These are phyloP conservation scores for Plebejus argus DNA, from an alignment of 2,888 invertebrate genomes.

Conservation along the genomic window DNA sequence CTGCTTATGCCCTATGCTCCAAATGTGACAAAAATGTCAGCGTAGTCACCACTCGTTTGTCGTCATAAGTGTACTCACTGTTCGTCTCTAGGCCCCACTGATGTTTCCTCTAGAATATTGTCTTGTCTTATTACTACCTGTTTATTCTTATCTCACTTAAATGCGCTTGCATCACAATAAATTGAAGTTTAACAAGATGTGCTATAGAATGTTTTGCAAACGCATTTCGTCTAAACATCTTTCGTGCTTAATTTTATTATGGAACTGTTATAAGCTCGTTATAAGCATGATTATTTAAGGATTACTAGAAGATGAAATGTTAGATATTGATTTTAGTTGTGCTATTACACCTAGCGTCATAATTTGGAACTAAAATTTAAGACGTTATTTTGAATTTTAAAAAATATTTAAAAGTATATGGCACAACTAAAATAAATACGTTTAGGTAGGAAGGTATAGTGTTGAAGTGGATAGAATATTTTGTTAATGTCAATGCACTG, in stretches of 20 bases:
- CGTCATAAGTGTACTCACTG: conserved; percentile 58
- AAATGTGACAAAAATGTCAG: conserved; percentile 43
- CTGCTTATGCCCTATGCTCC: too few species aligned
- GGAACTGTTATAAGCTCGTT: conserved; percentile 57
- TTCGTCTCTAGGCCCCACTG: conserved; percentile 63
- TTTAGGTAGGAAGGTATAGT: conserved; percentile 15
- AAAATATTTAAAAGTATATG: not conserved
- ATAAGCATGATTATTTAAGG: conserved; percentile 73
- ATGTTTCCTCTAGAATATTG: conserved; percentile 52
- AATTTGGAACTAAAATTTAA: not conserved
- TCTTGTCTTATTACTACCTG: conserved; percentile 40
- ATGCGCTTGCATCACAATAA: conserved; percentile 29
- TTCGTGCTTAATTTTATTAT: conserved; percentile 15
- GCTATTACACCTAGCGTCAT: not conserved
- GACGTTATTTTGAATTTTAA: not conserved
- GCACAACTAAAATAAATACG: not conserved
- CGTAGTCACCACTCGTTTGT: conserved; percentile 43
- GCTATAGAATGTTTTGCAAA: not conserved
- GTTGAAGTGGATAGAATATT: conserved; percentile 35
- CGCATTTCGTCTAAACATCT: not conserved
- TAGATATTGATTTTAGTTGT: conserved; percentile 34
- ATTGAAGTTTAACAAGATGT: not conserved
- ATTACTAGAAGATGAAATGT: conserved; percentile 42
- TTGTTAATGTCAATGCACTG: conserved; percentile 44
- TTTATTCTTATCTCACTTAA: conserved; percentile 1